Base-by-base conservation (phyloP, 2,113 vertebrate species). In the Brienomyrus longianalis region DNA sequence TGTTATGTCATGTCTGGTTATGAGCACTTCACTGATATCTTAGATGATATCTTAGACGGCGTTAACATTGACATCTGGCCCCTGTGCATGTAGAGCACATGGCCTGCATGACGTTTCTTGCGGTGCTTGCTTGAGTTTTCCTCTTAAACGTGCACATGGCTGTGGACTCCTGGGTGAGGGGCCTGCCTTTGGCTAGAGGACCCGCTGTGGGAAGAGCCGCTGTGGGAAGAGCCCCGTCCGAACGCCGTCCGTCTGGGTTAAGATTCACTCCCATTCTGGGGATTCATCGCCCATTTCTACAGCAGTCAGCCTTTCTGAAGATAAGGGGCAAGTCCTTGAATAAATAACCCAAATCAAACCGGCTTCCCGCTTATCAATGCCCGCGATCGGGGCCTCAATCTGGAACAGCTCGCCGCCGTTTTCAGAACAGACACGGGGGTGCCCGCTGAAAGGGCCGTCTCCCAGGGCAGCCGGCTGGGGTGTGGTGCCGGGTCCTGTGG, bases 341-440 rank as follows among this genome's bases (percentile, higher is more conserved):
- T 77, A 77, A 88, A 77, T 89, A 89, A 39, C 21, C 70, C 7
- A 23, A 74, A 89, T 80, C 66, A 89, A 80, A 52, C 88, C 35
- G 27, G 27, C 66, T 83, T 62, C 31, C 70, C 10, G 77, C 23
- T 74, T 80, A 80, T 52, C 88, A 11, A 43, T 54, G 13, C 88
- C 48, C 10, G 21, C 2, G 70, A 89, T 80, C 66, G 35, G 43
- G 35, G 59, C 70, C 70, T 77, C 43, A 80, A 51, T 80, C n/a
- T 54, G 85, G 51, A 54, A 54, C 23, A 52, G 83, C 83, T 48
- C 10, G n/a, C 83, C 11, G n/a, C 7, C 47, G 27, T 50, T 88
- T 9, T 52, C 23, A 51, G 51, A 50, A 4, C 66, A 74, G 15
- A 77, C 70, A 74, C 77, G 13, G 62, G 27, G 51, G 43, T 70